Percentiles rank a stretch among this genome's conserved stretches.
These are phyloP conservation scores for Lamprotornis superbus DNA, from an alignment of 2,113 vertebrate species.

Conservation along the genomic window DNA sequence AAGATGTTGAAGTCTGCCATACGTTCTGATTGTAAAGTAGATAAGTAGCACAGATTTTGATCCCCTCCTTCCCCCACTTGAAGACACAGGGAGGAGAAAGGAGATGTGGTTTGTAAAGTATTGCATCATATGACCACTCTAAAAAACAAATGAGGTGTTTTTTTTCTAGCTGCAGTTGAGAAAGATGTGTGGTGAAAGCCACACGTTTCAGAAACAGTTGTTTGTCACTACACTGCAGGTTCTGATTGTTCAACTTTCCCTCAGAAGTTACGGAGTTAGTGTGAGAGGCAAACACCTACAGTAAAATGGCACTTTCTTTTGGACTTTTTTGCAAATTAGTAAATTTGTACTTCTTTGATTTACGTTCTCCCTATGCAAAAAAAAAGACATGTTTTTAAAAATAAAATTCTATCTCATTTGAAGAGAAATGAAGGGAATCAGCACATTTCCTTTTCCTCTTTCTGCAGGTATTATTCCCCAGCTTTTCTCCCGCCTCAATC, in stretches of 20 bases:
- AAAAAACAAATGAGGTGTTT: accelerated
- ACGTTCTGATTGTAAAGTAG: background rate
- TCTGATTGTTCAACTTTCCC: background rate
- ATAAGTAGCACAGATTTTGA: background rate
- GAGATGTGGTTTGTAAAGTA: background rate
- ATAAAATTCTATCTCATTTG: background rate
- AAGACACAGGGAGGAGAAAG: background rate
- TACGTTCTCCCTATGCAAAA: accelerated
- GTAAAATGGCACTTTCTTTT: background rate
- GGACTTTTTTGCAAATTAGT: background rate
- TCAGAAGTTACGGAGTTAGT: background rate
- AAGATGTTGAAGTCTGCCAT: background rate
- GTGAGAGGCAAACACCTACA: background rate
- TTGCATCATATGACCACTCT: background rate
- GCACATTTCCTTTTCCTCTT: background rate
- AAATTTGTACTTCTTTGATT: background rate
- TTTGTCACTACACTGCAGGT: background rate
- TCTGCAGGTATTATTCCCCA: conserved; percentile 93
- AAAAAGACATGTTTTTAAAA: background rate
- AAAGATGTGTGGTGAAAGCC: background rate
- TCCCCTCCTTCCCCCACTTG: background rate
- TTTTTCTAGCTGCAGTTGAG: background rate
- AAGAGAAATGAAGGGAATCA: background rate
- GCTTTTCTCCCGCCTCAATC: conserved; percentile 96
- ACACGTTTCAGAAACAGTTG: background rate